Conservation (phyloP, 2,888 invertebrate species). For the Trachelus tabidus region DNA sequence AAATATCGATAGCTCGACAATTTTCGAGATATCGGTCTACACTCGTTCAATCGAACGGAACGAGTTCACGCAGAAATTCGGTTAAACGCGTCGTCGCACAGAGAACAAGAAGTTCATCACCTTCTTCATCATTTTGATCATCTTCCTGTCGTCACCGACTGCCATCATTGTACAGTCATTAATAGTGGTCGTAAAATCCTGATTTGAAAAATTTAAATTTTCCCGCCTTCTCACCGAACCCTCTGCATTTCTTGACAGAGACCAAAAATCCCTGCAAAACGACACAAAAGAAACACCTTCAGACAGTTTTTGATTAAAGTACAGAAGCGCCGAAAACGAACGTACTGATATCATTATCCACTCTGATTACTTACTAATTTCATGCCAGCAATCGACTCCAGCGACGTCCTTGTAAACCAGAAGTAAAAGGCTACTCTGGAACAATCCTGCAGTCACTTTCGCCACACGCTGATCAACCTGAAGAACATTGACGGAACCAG, state of each 20-base stretch:
- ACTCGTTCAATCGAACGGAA: neutral
- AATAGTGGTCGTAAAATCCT: neutral
- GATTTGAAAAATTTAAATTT: too few relatives aligned
- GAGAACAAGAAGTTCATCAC: neutral
- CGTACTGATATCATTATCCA: too few relatives aligned
- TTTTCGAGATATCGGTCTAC: neutral
- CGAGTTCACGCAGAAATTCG: neutral
- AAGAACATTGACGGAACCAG: neutral
- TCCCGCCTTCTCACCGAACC: too few relatives aligned
- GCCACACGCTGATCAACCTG: neutral
- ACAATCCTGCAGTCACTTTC: too few relatives aligned
- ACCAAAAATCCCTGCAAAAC: too few relatives aligned
- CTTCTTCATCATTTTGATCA: neutral
- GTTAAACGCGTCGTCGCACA: neutral
- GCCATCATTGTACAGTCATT: neutral
- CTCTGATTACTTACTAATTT: too few relatives aligned
- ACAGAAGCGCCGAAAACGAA: neutral
- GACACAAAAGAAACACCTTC: too few relatives aligned
- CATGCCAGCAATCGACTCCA: too few relatives aligned
- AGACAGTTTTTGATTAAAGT: neutral
- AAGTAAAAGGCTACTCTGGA: too few relatives aligned
- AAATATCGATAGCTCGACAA: neutral
- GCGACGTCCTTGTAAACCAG: too few relatives aligned
- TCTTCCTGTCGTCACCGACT: neutral
- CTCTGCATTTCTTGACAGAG: too few relatives aligned